Base-by-base conservation (phyloP, 2,888 invertebrate genomes). In the Rotaria sp. region DNA sequence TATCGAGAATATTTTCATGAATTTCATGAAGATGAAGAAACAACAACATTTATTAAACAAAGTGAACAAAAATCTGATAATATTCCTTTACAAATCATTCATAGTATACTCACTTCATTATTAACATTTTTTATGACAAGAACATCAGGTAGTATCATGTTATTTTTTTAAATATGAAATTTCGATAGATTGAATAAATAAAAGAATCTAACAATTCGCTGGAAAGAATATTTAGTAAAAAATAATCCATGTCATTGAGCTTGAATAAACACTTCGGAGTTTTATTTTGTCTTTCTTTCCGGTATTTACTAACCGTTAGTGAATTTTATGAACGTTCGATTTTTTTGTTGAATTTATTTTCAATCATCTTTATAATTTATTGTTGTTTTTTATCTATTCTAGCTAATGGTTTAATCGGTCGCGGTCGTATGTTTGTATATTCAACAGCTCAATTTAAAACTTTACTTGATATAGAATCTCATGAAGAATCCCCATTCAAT, bases 351-450 rank as follows among this genome's bases (percentile, higher is more conserved):
- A 50, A 13, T 18, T 50, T 50, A 10, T 18, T 50, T 50, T 50
- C 18, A 50, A 50, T 13, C 3, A 1, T 18, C 18, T 18, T 50
- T 50, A 18, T 18, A 50, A 50, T 50, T 18, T 50, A 15, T 50
- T 50, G 18, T 50, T 18, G 3, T 50, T 50, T 10, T 50, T 50
- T 18, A 50, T 50, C 50, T 74, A 67, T 75, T 30, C 13, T 38
- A 74, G 57, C 55, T 21, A 85, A 59, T 93, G 95, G 95, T 85
- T 93, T 94, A 92, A 92, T 97, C 26, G 94, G 94, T 30, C 93
- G 98, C 85, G 98, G 98, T 18, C 96, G 96, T 1, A 98, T 98
- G 98, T 97, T 96, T 92, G 96, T 98, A 85, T 93, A 96, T 89
- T 97, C 97, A 0, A 93, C 93, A 87, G 92, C 93, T 18, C 97